Percentiles rank a stretch among this genome's conserved stretches.
phyloP scores from a whole-genome alignment of 1,140 invertebrate genomes.

The Cryptotermes secundus region DNA sequence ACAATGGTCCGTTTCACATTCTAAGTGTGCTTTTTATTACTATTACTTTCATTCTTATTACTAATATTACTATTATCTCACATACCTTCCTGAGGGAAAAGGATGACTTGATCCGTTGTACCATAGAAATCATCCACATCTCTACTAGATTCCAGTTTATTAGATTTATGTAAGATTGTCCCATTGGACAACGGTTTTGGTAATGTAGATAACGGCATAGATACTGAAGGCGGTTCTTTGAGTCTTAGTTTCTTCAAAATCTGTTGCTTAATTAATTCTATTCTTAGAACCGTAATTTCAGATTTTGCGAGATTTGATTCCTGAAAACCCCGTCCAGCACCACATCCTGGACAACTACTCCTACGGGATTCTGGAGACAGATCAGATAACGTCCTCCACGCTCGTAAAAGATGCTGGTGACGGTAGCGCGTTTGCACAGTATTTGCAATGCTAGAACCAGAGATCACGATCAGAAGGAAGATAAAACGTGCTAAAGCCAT shows the following conservation, averaged over 20 bases:
- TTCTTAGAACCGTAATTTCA: conserved; percentile 29
- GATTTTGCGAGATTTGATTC: background rate
- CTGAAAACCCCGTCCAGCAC: background rate
- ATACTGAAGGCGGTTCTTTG: conserved; percentile 40
- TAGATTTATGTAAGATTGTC: background rate
- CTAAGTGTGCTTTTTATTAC: no score
- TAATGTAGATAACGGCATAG: conserved; percentile 23
- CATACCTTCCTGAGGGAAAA: conserved; percentile 40
- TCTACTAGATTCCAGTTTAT: background rate
- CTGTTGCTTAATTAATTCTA: conserved; percentile 44
- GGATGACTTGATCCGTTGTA: conserved; percentile 41
- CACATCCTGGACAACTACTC: background rate
- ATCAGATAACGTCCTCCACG: background rate
- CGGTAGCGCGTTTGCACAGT: background rate
- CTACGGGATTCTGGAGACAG: background rate
- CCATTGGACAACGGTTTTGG: conserved; percentile 33
- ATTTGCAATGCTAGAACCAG: background rate
- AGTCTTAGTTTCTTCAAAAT: conserved; percentile 44
- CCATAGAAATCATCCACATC: conserved; percentile 41
- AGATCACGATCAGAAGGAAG: background rate
- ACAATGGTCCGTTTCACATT: no score
- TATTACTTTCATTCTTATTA: background rate
- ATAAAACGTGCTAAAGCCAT: background rate
- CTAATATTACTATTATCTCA: background rate
- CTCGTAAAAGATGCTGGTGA: background rate